Evolutionary conservation across 2,113 vertebrate species (phyloP).

Genomic region (Misgurnus mizolepis): DNA sequence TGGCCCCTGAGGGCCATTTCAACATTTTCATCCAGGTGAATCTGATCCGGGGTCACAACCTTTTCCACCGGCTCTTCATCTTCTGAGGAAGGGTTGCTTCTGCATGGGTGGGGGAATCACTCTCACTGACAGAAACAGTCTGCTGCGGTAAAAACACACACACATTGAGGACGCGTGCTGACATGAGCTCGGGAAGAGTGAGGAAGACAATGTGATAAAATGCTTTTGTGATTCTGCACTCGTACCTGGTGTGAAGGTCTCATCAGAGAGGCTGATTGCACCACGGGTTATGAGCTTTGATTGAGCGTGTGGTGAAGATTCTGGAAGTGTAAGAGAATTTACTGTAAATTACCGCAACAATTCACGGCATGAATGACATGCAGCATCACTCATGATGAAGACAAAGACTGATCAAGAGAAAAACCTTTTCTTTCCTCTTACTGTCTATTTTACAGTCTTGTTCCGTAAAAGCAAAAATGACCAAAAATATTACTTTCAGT

Average conservation of each 20-base stretch:
- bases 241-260: constrained; percentile 15
- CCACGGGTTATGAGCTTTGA: constrained; percentile 2
- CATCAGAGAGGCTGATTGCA: constrained; percentile 31
- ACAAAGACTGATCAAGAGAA: too few species aligned
- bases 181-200: constrained; percentile 12
- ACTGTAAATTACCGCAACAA: constrained; percentile 10
- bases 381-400: neutral
- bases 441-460: too few species aligned
- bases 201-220: constrained; percentile 18
- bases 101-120: constrained; percentile 41
- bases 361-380: neutral
- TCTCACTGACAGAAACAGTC: neutral
- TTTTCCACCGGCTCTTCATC: constrained; percentile 51
- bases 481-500: neutral
- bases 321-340: neutral
- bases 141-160: neutral
- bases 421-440: too few species aligned
- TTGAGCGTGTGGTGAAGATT: constrained; percentile 5
- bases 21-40: constrained; percentile 27
- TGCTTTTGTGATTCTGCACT: constrained; percentile 8
- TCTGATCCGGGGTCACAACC: constrained; percentile 51
- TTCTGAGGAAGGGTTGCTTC: constrained; percentile 37
- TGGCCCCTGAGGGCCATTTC: neutral
- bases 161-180: constrained; percentile 2
- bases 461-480: neutral